Base-by-base conservation (phyloP, 2,888 invertebrate genomes). In the Netelia virgata region DNA sequence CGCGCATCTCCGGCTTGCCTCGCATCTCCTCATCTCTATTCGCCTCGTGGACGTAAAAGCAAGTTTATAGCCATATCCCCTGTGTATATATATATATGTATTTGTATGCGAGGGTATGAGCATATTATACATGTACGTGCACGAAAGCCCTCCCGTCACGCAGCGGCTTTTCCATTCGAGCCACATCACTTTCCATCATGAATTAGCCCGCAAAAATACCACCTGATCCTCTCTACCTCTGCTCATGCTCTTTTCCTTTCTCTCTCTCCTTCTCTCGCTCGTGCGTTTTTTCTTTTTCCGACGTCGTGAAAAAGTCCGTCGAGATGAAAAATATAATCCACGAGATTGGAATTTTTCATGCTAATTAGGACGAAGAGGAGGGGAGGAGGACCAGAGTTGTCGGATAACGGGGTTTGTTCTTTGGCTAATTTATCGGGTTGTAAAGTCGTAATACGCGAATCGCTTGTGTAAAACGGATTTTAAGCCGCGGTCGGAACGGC, bases 1-100 rank as follows among this genome's bases (percentile, higher is more conserved):
- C 74, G 36, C 55, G 79, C 72, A 79, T 79, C 79, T 66, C 64
- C 72, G 57, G 63, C 64, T 66, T 23, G 72, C 53, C 64, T 66
- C 41, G 72, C 53, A 73, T 64, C 79, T 76, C 41, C 79, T 79
- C 79, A 73, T 73, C 72, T 79, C 82, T 75, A 77, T 83, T 79
- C 86, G 78, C 78, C 47, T 78, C 81, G 74, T 28, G 72, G 57
- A 70, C 80, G 82, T 85, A 82, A 85, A 85, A 79, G 79, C 72
- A 69, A 84, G 64, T 84, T 84, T 84, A 84, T 75, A 53, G 64
- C 55, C 53, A 55, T 57, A 69, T 50, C 11, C 50, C 47, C 47
- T 47, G 14, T 47, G 14, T 47, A 47, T 14, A 47, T 14, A 47
- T 43, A 43, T 47, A 47, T 55, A 41, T 66, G 43, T 66, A n/a